Evolutionary conservation across 2,797 vertebrate species (phyloP).

Genomic region (Oryzias dopingdopingensis): DNA sequence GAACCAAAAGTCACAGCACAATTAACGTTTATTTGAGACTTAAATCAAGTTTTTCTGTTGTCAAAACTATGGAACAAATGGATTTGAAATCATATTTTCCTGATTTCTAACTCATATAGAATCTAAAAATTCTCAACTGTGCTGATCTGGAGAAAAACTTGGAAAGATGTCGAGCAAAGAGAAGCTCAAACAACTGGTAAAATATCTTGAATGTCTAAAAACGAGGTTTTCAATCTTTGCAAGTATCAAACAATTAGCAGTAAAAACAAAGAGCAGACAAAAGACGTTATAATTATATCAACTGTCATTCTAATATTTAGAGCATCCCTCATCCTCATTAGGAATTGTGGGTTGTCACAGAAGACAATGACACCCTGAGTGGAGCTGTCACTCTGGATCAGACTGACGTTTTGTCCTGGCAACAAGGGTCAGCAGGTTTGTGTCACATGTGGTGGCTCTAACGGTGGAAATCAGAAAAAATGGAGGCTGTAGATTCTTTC

Average conservation of each 20-base stretch:
- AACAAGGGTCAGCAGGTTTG: conserved; percentile 63
- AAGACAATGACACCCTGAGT: conserved; percentile 64
- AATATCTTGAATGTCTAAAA: conserved; percentile 1
- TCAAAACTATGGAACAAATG: no score
- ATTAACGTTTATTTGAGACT: no score
- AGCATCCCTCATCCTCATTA: conserved; percentile 63
- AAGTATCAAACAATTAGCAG: conserved; percentile 23
- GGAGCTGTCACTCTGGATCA: conserved; percentile 67
- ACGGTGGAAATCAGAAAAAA: conserved; percentile 30
- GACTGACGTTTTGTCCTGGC: conserved; percentile 51
- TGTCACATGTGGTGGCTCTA: conserved; percentile 31
- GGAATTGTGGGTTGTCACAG: conserved; percentile 43
- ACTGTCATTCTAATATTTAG: conserved; percentile 61
- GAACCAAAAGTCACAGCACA: no score
- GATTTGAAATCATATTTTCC: no score
- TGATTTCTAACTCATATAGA: no score
- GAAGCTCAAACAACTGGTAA: conserved; percentile 5
- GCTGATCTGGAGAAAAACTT: no score
- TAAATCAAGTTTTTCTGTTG: no score
- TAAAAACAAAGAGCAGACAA: conserved; percentile 56
- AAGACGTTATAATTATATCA: conserved; percentile 62
- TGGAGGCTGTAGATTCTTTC: conserved; percentile 23
- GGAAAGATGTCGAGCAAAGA: no score
- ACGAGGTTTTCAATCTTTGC: conserved; percentile 24
- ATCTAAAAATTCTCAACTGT: no score